Evolutionary conservation across 2,888 invertebrate species (phyloP), one percentile per base, ranked within the genome.

Genomic region (Tetragonisca angustula): DNA sequence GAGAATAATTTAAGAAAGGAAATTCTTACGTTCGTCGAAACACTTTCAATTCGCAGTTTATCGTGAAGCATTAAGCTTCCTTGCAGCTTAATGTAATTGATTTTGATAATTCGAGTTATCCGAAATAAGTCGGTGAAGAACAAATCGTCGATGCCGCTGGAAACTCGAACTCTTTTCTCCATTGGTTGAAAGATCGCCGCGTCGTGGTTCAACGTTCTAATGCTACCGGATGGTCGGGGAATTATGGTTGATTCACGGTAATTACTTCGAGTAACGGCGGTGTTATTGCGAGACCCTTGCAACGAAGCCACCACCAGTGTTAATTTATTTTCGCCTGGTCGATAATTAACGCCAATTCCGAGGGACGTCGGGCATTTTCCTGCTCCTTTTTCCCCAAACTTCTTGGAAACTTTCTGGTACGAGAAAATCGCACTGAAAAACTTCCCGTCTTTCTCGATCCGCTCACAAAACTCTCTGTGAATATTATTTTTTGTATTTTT

Each of bases 171-270:
- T 9, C 9, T 21, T 13, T 4, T 32, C 19, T 4, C 19, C 0
- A 24, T 62, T 3, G 17, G 4, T 13, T 27, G 4, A 9, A 27
- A 52, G 17, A 24, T 61, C 9, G 9, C 24, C 24, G 17, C 27
- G 17, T 17, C 61, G 61, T 17, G 32, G 9, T 62, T 21, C 50
- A 19, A 19, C 17, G 54, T 32, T 17, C 21, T 36, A 27, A 27
- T 67, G 54, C 32, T 69, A 49, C 52, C 15, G 70, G 75, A 65
- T 65, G 43, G 61, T 27, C 62, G 32, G 70, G 70, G 72, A 81
- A 83, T 81, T 81, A 81, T 81, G 71, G 68, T 24, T 50, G 76
- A 62, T 71, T 81, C 81, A 24, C 76, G 83, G 72, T 83, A 83
- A 83, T 81, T 81, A 68, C 64, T 62, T 61, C 79, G 56, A 24